Evolutionary conservation across 2,888 invertebrate species (phyloP).

Genomic region (Drosophila crucigera): DNA sequence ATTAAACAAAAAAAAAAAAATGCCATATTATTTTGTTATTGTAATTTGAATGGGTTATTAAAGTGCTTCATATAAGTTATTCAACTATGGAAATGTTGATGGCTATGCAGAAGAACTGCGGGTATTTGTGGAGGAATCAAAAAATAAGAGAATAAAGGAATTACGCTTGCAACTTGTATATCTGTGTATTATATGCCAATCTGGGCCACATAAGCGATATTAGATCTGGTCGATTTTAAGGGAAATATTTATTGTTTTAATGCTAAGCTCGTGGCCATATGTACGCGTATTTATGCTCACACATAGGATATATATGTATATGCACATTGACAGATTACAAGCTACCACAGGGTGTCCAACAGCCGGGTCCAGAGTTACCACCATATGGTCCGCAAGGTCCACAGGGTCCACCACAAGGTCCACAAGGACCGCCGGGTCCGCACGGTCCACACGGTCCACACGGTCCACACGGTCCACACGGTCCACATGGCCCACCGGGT

Average conservation of each 20-base stretch:
- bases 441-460: slow-evolving; percentile 7
- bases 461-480: slow-evolving; percentile 10
- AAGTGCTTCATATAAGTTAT: slow-evolving; percentile 1
- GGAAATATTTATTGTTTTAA: slow-evolving; percentile 6
- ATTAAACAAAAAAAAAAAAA: slow-evolving; percentile 29
- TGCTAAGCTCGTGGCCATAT: slow-evolving; percentile 11
- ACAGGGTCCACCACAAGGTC: slow-evolving; percentile 46
- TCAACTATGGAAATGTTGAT: background rate
- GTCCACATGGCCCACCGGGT: slow-evolving; percentile 11
- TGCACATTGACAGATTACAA: slow-evolving; percentile 15
- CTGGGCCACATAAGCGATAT: background rate
- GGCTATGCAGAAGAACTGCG: background rate
- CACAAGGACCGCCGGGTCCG: slow-evolving; percentile 8
- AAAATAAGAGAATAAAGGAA: background rate
- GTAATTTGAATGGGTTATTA: slow-evolving; percentile 55
- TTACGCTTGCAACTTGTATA: background rate
- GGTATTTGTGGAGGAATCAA: background rate
- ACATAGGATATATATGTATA: background rate
- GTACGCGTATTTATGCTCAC: background rate
- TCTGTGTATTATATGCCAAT: background rate
- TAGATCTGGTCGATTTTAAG: background rate
- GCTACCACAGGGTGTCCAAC: slow-evolving; percentile 1
- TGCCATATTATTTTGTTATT: slow-evolving; percentile 47
- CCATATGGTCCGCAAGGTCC: slow-evolving; percentile 50
- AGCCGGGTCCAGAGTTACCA: background rate